Base-by-base conservation (phyloP, 2,113 vertebrate genomes). In the Oreochromis niloticus region DNA sequence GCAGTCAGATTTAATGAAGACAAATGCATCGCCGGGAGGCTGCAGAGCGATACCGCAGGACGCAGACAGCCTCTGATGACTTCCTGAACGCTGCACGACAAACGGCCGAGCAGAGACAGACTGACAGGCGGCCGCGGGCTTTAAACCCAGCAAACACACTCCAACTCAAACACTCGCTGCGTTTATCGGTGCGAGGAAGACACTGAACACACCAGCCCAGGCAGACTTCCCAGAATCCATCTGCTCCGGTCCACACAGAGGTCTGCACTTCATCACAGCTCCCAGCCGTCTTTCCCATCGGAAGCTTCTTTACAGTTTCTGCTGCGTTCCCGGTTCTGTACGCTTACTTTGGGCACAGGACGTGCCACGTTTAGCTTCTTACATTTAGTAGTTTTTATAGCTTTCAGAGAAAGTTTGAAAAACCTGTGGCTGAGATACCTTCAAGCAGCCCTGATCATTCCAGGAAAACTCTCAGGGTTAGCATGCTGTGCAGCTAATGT, bases 1-100 rank as follows among this genome's bases (percentile, higher is more conserved):
- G 54, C 19, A 71, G 85, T 90, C 71, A 80, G 82, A 83, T 81
- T 71, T 84, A 90, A 93, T 85, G 48, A 71, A 85, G 86, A 87
- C 86, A 80, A 89, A 86, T 82, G 55, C n/a, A 3, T 82, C 52
- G 55, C 61, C 71, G n/a, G 50, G 14, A 85, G 71, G 54, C n/a
- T 48, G 36, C 27, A 36, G 66, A 82, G 24, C 11, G 75, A 75
- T 82, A 78, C 87, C 73, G 79, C 27, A 1, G 83, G 81, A 34
- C 63, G 56, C 63, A 78, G 16, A 78, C 41, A 32, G 43, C 46
- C 75, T 57, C 75, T 68, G 80, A 90, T 55, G 80, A 87, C 85
- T 92, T 87, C 89, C 81, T 86, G 46, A 50, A 50, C 46, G 9
- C 24, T 12, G 43, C 43, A 1, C 16, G 63, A 34, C 86, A 22